Evolutionary conservation across 2,113 vertebrate species (phyloP), one percentile per base, ranked within the genome.

Genomic region (Stegastes partitus): DNA sequence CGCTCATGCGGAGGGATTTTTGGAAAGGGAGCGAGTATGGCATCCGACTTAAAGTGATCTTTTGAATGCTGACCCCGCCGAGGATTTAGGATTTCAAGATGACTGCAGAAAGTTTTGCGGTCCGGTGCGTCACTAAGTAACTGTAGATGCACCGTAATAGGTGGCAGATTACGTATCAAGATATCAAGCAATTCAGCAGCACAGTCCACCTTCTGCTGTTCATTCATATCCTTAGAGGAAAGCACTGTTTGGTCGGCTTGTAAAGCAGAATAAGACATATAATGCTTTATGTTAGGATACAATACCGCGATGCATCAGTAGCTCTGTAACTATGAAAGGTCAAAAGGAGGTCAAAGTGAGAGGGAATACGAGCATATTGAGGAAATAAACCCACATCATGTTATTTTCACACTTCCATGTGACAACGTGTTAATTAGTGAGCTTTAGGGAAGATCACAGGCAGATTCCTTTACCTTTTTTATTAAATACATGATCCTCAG

Each of bases 61-160:
- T 72, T 44, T 25, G 34, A 73, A 37, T 47, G 74, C 65, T 7
- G 47, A 79, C 66, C 57, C 59, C 25, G 44, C 22, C 26, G 22
- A 39, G 49, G 68, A 82, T 80, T 77, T 25, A 58, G 39, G 51
- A 63, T 79, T 62, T 82, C 18, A 70, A 85, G 28, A 55, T 68
- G 73, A 71, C 83, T 51, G 22, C 57, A 80, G 66, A 77, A 69
- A 5, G 34, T 57, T 57, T 28, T 50, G 54, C 15, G n/a, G 26
- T 56, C 71, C 45, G 18, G 7, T 68, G 74, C n/a, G 12, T 68
- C 75, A 74, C 28, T n/a, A 18, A 71, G n/a, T 39, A 53, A 42
- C 34, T 31, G 50, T 66, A 61, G 54, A 26, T 68, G 47, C n/a
- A 19, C 21, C n/a, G 37, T 21, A 56, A 74, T 28, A 18, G 4